Evolutionary conservation across 23 tunicate genomes (phyloP).

Genomic region (Phallusia fumigata): DNA sequence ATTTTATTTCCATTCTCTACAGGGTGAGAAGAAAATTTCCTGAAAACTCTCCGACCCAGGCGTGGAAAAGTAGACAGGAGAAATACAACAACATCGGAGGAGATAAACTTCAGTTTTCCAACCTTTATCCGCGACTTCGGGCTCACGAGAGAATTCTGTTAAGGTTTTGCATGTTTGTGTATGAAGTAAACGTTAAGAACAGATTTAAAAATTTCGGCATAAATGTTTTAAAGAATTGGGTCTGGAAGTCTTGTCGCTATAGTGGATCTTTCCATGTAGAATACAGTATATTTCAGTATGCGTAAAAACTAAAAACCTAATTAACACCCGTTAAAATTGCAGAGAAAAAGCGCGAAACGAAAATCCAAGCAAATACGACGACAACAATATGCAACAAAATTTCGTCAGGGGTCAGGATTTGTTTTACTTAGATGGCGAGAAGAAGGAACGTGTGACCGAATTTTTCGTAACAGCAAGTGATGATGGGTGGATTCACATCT

Average conservation of each 20-base stretch:
- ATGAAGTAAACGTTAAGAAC: too few species aligned
- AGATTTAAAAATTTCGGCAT: too few species aligned
- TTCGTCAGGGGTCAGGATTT: constrained; percentile 14
- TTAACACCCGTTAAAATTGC: not conserved
- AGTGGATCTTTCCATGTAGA: too few species aligned
- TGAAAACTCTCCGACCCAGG: constrained; percentile 4
- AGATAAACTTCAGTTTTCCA: constrained; percentile 23
- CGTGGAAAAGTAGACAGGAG: constrained; percentile 17
- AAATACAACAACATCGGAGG: not conserved
- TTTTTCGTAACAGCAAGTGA: constrained; percentile 32
- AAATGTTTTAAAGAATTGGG: too few species aligned
- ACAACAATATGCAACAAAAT: constrained; percentile 26
- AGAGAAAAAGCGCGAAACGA: constrained; percentile 28
- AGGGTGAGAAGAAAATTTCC: not conserved
- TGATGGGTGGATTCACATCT: constrained; percentile 57
- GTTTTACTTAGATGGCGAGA: constrained; percentile 1
- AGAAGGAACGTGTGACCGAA: not conserved
- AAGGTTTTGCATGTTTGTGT: too few species aligned
- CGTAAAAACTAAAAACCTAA: too few species aligned
- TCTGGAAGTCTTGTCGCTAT: too few species aligned
- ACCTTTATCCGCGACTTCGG: constrained; percentile 38
- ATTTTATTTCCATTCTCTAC: not conserved
- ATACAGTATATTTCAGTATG: too few species aligned
- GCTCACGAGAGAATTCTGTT: constrained; percentile 51
- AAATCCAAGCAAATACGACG: not conserved